Base-by-base conservation (phyloP, 2,113 vertebrate species). In the Hyla sarda region DNA sequence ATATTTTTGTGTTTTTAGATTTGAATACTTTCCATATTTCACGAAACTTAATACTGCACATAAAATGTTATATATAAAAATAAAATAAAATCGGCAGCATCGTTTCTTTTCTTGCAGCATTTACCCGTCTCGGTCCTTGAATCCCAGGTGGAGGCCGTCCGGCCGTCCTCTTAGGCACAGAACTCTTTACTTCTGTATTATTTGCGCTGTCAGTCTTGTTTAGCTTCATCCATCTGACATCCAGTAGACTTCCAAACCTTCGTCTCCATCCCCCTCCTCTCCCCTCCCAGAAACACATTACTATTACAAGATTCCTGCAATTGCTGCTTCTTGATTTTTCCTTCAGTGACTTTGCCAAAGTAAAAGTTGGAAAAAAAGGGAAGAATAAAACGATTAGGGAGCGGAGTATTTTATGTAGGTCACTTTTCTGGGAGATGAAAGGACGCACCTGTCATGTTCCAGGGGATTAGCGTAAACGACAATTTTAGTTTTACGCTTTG, bases 281-380 rank as follows among this genome's bases (percentile, higher is more conserved):
- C 48, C 25, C 23, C 52, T 58, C 76, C 21, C 52, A 3, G 73
- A n/a, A 75, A 21, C 41, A 74, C 28, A 77, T 56, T 56, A 56
- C 52, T 19, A 23, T 6, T 37, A 52, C 30, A 79, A 32, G 5
- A 10, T 19, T 0, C 6, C 50, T 62, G 17, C 13, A 19, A n/a
- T 13, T 8, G 0, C n/a, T 10, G 14, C 12, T 41, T 54, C n/a
- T 32, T 58, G 34, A 1, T 58, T 58, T 79, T n/a, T 28, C 45
- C n/a, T 65, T 82, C 37, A 2, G 37, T 67, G 56, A 82, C 79
- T 82, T 82, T 82, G 79, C 79, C 79, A 82, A 48, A 82, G 56
- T 47, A 65, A 82, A 79, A 47, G 32, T 82, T 47, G 60, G 14
- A 48, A 48, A 65, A n/a, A n/a, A n/a, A n/a, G n/a, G n/a, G n/a